These are phyloP conservation scores for Phengaris arion DNA, from an alignment of 2,888 invertebrate species.

Conservation along the genomic window DNA sequence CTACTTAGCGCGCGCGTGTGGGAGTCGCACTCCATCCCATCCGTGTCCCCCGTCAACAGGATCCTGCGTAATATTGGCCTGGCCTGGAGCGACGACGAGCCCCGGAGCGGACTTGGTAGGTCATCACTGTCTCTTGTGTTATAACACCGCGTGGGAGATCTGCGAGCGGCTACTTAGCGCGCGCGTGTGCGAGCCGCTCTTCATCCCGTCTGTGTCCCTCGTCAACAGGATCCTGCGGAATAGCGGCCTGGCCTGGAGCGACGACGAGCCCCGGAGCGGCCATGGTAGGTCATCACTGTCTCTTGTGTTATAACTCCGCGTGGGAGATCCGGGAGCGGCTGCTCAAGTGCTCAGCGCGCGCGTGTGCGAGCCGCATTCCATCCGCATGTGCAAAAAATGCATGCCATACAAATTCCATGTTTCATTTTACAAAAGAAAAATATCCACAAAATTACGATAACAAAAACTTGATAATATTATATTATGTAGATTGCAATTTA, in stretches of 20 bases:
- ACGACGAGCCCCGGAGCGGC: slow-evolving; percentile 71
- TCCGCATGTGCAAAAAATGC: no score
- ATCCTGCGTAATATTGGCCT: slow-evolving; percentile 92
- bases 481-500: no score
- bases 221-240: slow-evolving; percentile 95
- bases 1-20: slow-evolving; percentile 86
- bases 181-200: slow-evolving; percentile 55
- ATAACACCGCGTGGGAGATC: slow-evolving; percentile 91
- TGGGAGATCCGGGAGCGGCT: slow-evolving; percentile 97
- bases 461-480: slow-evolving; percentile 1
- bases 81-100: slow-evolving; percentile 85
- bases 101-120: slow-evolving; percentile 61
- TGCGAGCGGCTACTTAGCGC: slow-evolving; percentile 93
- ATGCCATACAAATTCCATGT: neutral
- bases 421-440: neutral
- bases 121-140: neutral
- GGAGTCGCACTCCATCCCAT: slow-evolving; percentile 57
- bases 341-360: slow-evolving; percentile 80
- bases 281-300: slow-evolving; percentile 52
- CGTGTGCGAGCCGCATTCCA: slow-evolving; percentile 2
- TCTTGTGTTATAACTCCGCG: slow-evolving; percentile 64
- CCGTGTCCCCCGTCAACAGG: slow-evolving; percentile 94
- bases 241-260: slow-evolving; percentile 88
- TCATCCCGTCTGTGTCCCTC: slow-evolving; percentile 86
- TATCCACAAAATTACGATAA: neutral